Evolutionary conservation across 2,888 invertebrate genomes (phyloP), one percentile per base, ranked within the genome.

Genomic region (Hypolimnas misippus): DNA sequence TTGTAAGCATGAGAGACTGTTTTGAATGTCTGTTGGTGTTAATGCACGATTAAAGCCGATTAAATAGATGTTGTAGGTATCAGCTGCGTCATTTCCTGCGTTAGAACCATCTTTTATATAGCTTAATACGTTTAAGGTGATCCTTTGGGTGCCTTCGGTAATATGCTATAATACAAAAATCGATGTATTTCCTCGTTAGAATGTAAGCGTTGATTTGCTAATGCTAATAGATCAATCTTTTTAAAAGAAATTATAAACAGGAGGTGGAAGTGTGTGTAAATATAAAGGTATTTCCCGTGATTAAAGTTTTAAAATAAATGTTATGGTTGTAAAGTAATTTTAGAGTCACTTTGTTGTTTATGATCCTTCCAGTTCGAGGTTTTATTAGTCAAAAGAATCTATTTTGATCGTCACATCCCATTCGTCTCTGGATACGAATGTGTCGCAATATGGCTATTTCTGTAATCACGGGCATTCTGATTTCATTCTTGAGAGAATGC

Each of bases 51-150:
- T 52, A 40, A 42, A 51, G 51, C 51, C 31, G 56, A n/a, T n/a
- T n/a, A 62, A 52, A 57, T 62, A 57, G 51, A 33, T 25, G 35
- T 35, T 25, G n/a, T 16, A 25, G 33, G 21, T 16, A 42, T 40
- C 33, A 25, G 29, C 31, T 25, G 33, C 33, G 62, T 67, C 67
- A 65, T 35, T 67, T 65, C 67, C 67, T 29, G 19, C 52, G 25
- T 53, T 49, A 33, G 16, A 21, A 10, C 40, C 33, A 17, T 29
- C 46, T 21, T 57, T 56, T 19, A 57, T 62, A 16, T 21, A 49
- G 49, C 51, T 61, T 55, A 19, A 40, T 31, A 33, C 53, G 35
- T 21, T 21, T 38, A 52, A 44, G 33, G 33, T 52, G 44, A 62
- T 62, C 44, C 44, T 12, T 46, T 46, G 12, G 44, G 0, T 44